Conservation (phyloP, 2,797 vertebrate genomes). For the Myotis planiceps region DNA sequence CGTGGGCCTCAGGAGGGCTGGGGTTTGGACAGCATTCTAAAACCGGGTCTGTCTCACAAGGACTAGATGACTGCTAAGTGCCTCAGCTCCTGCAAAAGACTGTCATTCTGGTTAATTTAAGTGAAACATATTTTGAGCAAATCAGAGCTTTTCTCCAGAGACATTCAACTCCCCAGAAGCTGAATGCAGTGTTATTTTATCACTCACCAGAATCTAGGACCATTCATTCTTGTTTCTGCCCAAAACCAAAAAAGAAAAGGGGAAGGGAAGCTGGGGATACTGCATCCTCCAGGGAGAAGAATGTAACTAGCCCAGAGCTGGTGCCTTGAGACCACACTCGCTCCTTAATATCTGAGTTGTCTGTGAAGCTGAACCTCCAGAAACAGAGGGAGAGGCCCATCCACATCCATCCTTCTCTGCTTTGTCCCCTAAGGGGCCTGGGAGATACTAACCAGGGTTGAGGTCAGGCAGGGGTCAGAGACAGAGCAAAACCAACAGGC, state of each 20-base stretch:
- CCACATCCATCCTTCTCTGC: too few relatives aligned
- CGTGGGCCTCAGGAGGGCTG: background rate
- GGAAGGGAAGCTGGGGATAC: background rate
- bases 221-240: background rate
- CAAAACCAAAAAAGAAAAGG: background rate
- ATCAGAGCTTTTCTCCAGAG: background rate
- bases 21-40: background rate
- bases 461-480: constrained; percentile 24
- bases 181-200: background rate
- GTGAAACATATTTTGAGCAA: constrained; percentile 19
- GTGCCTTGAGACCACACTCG: background rate
- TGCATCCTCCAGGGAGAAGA: background rate
- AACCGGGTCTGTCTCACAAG: background rate
- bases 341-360: background rate
- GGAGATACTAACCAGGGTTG: background rate
- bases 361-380: background rate
- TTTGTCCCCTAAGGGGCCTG: background rate
- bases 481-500: background rate
- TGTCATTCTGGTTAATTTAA: background rate
- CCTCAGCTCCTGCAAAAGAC: background rate
- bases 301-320: background rate
- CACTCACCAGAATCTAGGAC: background rate
- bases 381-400: background rate
- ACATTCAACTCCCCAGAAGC: background rate
- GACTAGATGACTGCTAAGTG: background rate